Base-by-base conservation (phyloP, 2,888 invertebrate genomes). In the Doris montereyensis region DNA sequence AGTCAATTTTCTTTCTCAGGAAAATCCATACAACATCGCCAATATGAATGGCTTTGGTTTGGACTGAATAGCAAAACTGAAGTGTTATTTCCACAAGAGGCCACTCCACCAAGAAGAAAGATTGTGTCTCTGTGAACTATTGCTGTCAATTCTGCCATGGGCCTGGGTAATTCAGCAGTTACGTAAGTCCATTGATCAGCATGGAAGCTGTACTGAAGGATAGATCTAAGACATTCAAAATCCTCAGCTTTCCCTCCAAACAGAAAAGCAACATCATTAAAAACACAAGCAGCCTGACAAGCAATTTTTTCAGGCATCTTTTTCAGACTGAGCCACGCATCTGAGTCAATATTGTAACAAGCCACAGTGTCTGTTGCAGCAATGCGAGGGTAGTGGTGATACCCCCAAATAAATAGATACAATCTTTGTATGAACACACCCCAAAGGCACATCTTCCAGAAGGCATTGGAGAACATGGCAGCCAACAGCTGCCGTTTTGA, bases 51-150 rank as follows among this genome's bases (percentile, higher is more conserved):
- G 94, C 84, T 94, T 94, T 35, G 95, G 94, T 92, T 95, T 94
- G 91, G 94, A 95, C 90, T 95, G 95, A 92, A 97, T 97, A 0
- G 97, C 95, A 58, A 96, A 95, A 86, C 97, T 96, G 2, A 95
- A 95, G 84, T 95, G n/a, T n/a, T n/a, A n/a, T n/a, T 95, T 71
- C 96, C 96, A 92, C 97, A 96, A 75, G 96, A 96, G 91, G 97
- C 96, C 80, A 96, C 93, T 13, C 97, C 97, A 8, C 97, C 97
- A 0, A 96, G 95, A 34, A 97, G 94, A 81, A 96, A 94, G 13
- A 97, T 93, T 90, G 95, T 96, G 83, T 88, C 85, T 41, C 88
- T 86, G 21, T 88, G 79, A 30, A 96, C 93, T 32, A 96, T 96
- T 0, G 96, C 96, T 0, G 96, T 97, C 89, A 97, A 97, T 91